Evolutionary conservation across 2,797 vertebrate species (phyloP).

Genomic region (Melanotaenia trifasciata): DNA sequence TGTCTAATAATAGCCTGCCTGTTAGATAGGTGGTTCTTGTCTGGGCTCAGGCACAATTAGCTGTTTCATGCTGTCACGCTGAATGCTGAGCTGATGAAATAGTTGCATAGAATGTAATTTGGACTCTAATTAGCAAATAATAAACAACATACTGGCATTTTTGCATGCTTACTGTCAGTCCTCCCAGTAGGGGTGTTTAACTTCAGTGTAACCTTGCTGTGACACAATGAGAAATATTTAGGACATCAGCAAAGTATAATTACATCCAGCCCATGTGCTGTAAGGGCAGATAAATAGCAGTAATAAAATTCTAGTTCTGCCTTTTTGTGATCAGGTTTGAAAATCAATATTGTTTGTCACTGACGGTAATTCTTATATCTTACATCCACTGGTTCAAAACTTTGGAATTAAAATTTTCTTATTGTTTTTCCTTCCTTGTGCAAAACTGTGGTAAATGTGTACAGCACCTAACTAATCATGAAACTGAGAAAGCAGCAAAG

Average conservation of each 20-base stretch:
- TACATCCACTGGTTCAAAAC: conserved; percentile 34
- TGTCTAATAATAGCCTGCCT: conserved; percentile 74
- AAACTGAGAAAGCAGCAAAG: conserved; percentile 33
- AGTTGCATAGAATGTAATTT: conserved; percentile 43
- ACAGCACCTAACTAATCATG: conserved; percentile 45
- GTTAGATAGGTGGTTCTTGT: conserved; percentile 51
- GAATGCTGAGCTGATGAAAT: conserved; percentile 54
- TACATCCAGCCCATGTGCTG: conserved; percentile 40
- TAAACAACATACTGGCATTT: conserved; percentile 27
- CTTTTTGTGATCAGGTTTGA: conserved; percentile 47
- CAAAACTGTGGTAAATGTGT: conserved; percentile 8
- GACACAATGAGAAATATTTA: conserved; percentile 47
- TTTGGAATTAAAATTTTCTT: conserved; percentile 35
- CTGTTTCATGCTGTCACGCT: conserved; percentile 55
- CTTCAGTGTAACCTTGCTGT: conserved; percentile 58
- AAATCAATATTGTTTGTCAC: conserved; percentile 41
- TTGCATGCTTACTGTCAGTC: conserved; percentile 31
- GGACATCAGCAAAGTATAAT: conserved; percentile 69
- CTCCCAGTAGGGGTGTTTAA: conserved; percentile 41
- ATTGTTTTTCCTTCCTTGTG: conserved; percentile 8
- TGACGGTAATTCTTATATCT: conserved; percentile 39
- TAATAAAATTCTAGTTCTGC: conserved; percentile 28
- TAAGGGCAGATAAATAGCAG: conserved; percentile 38
- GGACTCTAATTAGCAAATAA: conserved; percentile 48
- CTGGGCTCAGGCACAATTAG: conserved; percentile 46